A percentile compares a stretch with the other conserved stretches of the same genome.
phyloP scores from a whole-genome alignment of 2,888 invertebrate genomes.

The Vannuccia rotundouncinata region DNA sequence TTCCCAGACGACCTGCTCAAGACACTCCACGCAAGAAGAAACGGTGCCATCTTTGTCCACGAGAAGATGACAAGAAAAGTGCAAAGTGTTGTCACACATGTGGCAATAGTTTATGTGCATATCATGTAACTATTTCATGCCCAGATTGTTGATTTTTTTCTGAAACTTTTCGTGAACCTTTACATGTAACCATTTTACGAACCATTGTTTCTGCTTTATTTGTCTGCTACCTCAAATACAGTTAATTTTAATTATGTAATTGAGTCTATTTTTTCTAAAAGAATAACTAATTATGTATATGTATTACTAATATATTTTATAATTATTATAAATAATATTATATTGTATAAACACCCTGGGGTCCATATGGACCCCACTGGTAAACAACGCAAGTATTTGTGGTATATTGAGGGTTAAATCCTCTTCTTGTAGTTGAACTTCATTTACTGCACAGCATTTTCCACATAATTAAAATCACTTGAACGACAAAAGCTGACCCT shows the following conservation, averaged over 20 bases:
- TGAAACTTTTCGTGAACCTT: constrained; percentile 14
- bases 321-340: constrained; percentile 2
- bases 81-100: constrained; percentile 5
- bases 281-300: constrained; percentile 12
- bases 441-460: too few species aligned
- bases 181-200: not conserved
- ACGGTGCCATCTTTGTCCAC: constrained; percentile 12
- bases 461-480: too few species aligned
- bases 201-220: constrained; percentile 26
- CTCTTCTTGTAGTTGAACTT: too few species aligned
- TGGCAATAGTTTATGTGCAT: constrained; percentile 11
- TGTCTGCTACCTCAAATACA: constrained; percentile 3
- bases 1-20: not conserved
- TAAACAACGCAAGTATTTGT: constrained; percentile 24
- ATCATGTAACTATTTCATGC: constrained; percentile 9
- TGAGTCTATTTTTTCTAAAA: constrained; percentile 6
- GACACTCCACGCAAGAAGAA: constrained; percentile 26
- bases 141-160: not conserved
- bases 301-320: constrained; percentile 15
- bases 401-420: constrained; percentile 26
- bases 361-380: constrained; percentile 16
- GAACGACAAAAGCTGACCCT: too few species aligned
- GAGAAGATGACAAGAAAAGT: constrained; percentile 23
- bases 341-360: not conserved
- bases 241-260: constrained; percentile 11